Conservation (phyloP, 2,888 invertebrate species). For the Scaptomyza flava region DNA sequence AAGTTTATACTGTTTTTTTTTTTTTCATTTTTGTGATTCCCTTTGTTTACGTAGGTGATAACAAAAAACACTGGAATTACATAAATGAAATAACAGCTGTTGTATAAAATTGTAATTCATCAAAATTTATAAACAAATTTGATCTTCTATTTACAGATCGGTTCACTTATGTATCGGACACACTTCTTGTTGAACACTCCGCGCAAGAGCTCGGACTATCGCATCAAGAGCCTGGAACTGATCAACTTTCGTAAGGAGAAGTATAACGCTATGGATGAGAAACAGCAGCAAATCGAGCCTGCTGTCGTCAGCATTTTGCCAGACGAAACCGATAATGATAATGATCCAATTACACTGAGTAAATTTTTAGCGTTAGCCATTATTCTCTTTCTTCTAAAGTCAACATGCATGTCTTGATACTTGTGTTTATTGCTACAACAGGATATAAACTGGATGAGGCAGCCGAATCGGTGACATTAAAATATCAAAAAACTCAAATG, state of each 20-base stretch:
- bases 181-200: conserved; percentile 70
- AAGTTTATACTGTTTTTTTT: not conserved
- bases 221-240: conserved; percentile 56
- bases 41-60: not conserved
- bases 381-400: not conserved
- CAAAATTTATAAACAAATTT: conserved; percentile 8
- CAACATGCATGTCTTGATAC: not conserved
- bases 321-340: conserved; percentile 20
- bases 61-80: conserved; percentile 3
- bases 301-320: conserved; percentile 8
- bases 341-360: conserved; percentile 48
- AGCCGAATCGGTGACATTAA: conserved; percentile 49
- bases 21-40: not conserved
- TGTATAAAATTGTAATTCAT: not conserved
- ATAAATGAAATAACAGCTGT: not conserved
- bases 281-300: conserved; percentile 40
- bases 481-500: conserved; percentile 68
- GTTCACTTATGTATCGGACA: conserved; percentile 63
- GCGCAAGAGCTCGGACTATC: conserved; percentile 56
- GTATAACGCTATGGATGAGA: conserved; percentile 66
- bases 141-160: conserved; percentile 63
- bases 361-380: no score
- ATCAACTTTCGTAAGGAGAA: conserved; percentile 72
- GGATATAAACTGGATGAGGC: conserved; percentile 59
- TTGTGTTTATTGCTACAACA: conserved; percentile 2